Evolutionary conservation across 2,888 invertebrate genomes (phyloP).

Genomic region (Strigamia transsilvanica): DNA sequence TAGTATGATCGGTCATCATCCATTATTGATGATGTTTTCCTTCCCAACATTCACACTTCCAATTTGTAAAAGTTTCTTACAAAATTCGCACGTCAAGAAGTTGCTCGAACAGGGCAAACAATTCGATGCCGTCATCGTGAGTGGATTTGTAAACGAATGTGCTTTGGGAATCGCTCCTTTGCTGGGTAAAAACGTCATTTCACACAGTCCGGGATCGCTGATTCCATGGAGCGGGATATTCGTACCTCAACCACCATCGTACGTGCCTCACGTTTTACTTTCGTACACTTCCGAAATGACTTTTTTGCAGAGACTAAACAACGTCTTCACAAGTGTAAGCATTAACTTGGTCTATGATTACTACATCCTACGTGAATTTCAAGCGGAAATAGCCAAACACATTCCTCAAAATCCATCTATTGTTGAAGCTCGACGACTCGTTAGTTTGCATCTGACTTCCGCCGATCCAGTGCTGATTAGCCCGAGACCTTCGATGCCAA

Average conservation of each 20-base stretch:
- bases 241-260: slow-evolving; percentile 3
- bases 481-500: slow-evolving; percentile 16
- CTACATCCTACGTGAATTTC: not conserved
- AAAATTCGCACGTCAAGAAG: not conserved
- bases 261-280: not conserved
- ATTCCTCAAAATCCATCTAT: not conserved
- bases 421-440: not conserved
- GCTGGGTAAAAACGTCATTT: not conserved
- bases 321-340: not conserved
- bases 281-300: not conserved
- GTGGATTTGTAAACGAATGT: slow-evolving; percentile 9
- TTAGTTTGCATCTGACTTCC: not conserved
- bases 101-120: not conserved
- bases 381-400: not conserved
- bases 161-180: slow-evolving; percentile 20
- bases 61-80: not conserved
- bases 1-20: not conserved
- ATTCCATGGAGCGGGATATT: not conserved
- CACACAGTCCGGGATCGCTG: not conserved
- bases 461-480: not conserved
- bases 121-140: slow-evolving; percentile 19
- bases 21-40: not conserved
- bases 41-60: not conserved
- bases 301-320: not conserved
- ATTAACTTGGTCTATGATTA: not conserved